These are phyloP conservation scores for Sinocyclocheilus anophthalmus DNA, from an alignment of 2,113 vertebrate genomes.

Conservation along the genomic window DNA sequence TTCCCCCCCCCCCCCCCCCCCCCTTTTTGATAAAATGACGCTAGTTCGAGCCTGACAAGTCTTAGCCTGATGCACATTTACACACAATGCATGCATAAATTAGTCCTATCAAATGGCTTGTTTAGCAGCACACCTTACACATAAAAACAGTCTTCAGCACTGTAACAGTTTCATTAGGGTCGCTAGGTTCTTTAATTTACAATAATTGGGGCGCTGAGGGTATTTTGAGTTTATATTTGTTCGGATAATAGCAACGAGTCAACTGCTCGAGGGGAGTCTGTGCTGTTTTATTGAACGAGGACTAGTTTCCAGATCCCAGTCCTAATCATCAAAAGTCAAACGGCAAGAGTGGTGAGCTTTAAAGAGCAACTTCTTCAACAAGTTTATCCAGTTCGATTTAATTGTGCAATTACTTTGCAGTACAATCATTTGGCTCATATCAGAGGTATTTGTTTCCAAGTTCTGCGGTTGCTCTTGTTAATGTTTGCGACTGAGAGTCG, in stretches of 20 bases:
- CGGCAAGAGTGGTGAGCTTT: conserved; percentile 28
- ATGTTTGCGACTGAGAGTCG: conserved; percentile 27
- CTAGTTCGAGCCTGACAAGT: background rate
- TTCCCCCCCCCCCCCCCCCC: no score
- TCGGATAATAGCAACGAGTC: conserved; percentile 39
- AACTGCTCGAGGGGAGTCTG: conserved; percentile 35
- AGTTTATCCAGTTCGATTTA: conserved; percentile 57
- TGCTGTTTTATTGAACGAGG: conserved; percentile 24
- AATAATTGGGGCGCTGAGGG: conserved; percentile 68
- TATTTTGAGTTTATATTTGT: conserved; percentile 46
- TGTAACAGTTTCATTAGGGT: conserved; percentile 71
- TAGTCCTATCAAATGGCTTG: conserved; percentile 63
- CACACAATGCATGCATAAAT: conserved; percentile 35
- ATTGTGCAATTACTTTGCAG: conserved; percentile 63
- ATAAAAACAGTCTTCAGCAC: conserved; percentile 51
- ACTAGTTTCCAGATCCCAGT: conserved; percentile 50
- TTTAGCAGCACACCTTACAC: conserved; percentile 62
- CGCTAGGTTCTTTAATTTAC: conserved; percentile 73
- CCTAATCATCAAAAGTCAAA: conserved; percentile 25
- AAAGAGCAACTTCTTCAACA: conserved; percentile 35
- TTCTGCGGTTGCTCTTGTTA: conserved; percentile 38
- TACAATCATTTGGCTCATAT: conserved; percentile 65
- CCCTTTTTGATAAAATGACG: background rate
- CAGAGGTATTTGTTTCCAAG: conserved; percentile 37
- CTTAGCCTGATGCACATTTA: background rate